Evolutionary conservation across 2,888 invertebrate species (phyloP).

Genomic region (Sthenelais limicola): DNA sequence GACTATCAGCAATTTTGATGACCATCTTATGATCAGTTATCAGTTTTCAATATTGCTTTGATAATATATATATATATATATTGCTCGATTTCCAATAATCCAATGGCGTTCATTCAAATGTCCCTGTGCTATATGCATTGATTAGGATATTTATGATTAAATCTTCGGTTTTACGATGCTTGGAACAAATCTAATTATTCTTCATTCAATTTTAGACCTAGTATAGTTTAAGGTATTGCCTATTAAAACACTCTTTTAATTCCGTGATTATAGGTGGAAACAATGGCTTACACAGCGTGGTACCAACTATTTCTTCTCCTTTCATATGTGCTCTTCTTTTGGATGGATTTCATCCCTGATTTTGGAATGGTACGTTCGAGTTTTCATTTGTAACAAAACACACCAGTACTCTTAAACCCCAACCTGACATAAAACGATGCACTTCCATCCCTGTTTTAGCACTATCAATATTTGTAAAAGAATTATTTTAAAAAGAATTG

Average conservation of each 20-base stretch:
- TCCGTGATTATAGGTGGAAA: constrained; percentile 18
- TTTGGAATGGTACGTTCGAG: constrained; percentile 56
- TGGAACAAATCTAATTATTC: background rate
- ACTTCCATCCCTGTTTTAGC: too few species aligned
- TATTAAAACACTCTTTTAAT: background rate
- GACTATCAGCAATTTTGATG: too few species aligned
- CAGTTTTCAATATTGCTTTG: too few species aligned
- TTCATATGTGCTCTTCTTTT: constrained; percentile 51
- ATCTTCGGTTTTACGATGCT: background rate
- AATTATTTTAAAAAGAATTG: too few species aligned
- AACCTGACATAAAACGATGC: too few species aligned
- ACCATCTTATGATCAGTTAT: too few species aligned
- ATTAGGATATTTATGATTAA: background rate
- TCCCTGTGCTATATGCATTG: background rate
- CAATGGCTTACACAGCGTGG: constrained; percentile 30
- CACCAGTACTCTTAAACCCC: too few species aligned
- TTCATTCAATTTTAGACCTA: background rate
- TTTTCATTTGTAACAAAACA: background rate
- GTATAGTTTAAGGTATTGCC: background rate
- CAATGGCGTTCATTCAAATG: too few species aligned
- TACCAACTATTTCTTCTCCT: constrained; percentile 24
- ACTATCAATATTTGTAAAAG: too few species aligned
- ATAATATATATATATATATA: too few species aligned
- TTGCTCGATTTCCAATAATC: too few species aligned
- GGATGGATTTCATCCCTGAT: constrained; percentile 59